phyloP scores from a whole-genome alignment of 2,888 invertebrate genomes.

The Hesperia comma region DNA sequence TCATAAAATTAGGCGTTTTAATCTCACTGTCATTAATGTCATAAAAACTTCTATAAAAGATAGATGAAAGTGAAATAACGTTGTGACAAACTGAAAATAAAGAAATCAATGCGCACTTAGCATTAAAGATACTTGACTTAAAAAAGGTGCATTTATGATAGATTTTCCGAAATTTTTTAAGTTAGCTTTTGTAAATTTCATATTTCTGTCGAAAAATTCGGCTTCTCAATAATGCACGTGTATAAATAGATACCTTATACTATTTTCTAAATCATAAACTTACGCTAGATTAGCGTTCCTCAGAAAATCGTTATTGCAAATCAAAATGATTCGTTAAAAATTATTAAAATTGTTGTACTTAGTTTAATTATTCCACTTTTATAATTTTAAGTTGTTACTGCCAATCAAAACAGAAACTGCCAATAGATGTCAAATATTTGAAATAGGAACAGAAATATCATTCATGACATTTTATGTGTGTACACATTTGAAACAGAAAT shows the following conservation, averaged over 20 bases:
- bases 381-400: background rate
- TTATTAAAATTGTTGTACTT: background rate
- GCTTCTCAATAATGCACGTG: background rate
- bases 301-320: background rate
- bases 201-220: background rate
- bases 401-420: slow-evolving; percentile 2
- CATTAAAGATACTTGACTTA: background rate
- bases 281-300: background rate
- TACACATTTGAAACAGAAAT: background rate
- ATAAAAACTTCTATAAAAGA: background rate
- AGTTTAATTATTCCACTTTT: background rate
- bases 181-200: too few species aligned
- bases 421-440: background rate
- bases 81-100: background rate
- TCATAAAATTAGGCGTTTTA: slow-evolving; percentile 33
- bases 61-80: background rate
- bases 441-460: background rate
- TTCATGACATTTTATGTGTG: background rate
- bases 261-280: too few species aligned
- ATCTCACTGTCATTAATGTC: slow-evolving; percentile 16
- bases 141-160: background rate
- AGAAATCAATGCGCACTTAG: background rate
- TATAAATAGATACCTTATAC: background rate
- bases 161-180: too few species aligned
- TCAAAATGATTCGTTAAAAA: background rate